Evolutionary conservation across 2,888 invertebrate species (phyloP).

Genomic region (Temnothorax unifasciatus): DNA sequence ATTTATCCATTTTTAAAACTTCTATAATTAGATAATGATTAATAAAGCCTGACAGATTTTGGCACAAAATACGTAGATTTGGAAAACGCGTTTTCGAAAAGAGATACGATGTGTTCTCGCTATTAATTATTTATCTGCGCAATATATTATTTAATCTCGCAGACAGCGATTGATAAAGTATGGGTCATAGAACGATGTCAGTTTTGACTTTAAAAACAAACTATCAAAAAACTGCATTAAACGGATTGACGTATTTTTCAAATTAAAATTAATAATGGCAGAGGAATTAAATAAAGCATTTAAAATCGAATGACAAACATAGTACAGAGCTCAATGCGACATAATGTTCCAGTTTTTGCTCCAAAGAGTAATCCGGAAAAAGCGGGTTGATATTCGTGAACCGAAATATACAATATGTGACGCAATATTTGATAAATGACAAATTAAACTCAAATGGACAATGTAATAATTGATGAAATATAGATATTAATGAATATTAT

Average conservation of each 20-base stretch:
- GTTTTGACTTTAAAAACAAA: not conserved
- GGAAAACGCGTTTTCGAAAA: not conserved
- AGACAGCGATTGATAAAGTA: not conserved
- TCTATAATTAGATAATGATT: slow-evolving; percentile 8
- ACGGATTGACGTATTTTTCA: not conserved
- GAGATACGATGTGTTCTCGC: not conserved
- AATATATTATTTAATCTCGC: not conserved
- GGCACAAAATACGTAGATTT: not conserved
- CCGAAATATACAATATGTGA: not conserved
- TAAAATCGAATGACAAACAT: not conserved
- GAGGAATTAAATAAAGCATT: not conserved
- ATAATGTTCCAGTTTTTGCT: not conserved
- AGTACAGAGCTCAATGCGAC: no score
- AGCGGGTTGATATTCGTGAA: not conserved
- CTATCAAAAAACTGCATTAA: not conserved
- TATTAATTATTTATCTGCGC: not conserved
- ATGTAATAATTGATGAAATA: not conserved
- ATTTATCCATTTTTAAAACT: not conserved
- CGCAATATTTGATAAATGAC: not conserved
- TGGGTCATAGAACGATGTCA: not conserved
- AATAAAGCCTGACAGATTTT: not conserved
- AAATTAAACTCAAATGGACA: not conserved
- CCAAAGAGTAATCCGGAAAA: not conserved
- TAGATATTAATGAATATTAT: not conserved
- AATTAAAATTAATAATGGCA: slow-evolving; percentile 9